Conservation (phyloP, 2,113 vertebrate species). For the Vulpes ferrilata region DNA sequence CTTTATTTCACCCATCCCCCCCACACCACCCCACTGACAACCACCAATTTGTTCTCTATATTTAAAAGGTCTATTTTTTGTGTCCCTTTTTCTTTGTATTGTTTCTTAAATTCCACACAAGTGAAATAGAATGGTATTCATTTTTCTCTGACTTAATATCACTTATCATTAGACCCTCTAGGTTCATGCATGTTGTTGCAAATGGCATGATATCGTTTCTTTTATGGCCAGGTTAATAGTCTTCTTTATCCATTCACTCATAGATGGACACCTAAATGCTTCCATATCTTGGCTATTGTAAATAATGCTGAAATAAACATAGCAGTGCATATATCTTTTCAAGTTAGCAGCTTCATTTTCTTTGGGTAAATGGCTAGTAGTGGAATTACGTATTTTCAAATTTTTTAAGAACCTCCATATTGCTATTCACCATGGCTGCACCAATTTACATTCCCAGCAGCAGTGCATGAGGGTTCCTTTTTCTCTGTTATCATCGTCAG, state of each 20-base stretch:
- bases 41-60: background rate
- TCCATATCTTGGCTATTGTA: background rate
- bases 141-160: background rate
- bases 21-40: background rate
- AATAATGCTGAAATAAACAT: background rate
- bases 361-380: background rate
- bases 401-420: background rate
- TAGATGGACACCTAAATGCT: background rate
- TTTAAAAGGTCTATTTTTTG: background rate
- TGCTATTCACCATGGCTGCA: background rate
- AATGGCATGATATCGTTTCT: background rate
- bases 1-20: background rate
- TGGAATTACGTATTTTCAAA: background rate
- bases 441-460: background rate
- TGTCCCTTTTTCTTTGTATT: background rate
- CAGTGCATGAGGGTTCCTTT: background rate
- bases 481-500: background rate
- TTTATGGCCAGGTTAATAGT: background rate
- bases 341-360: background rate
- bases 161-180: background rate
- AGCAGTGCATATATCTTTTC: background rate
- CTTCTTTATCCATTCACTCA: background rate
- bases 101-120: background rate
- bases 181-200: background rate
- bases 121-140: background rate